Base-by-base conservation (phyloP, 2,888 invertebrate genomes). In the Pachliopta kotzebuea region DNA sequence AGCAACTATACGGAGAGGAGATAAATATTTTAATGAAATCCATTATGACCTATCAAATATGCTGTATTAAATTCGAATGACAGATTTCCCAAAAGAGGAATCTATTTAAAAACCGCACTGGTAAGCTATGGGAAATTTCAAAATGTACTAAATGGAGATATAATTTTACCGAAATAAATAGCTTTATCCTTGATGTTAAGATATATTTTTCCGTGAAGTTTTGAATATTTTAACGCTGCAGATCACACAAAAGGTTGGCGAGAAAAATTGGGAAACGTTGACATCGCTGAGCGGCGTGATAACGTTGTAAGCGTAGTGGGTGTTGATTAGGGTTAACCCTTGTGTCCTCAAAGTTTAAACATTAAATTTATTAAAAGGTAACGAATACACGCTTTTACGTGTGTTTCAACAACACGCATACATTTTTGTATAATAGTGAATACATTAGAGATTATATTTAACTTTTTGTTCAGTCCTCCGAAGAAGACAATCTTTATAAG, bases 221-320 rank as follows among this genome's bases (percentile, higher is more conserved):
- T 8, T 42, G 24, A 20, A 58, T 31, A 52, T 61, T 67, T 67
- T 68, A 70, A 68, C 59, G 68, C 67, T 70, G 69, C 20, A 6
- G 11, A 57, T 60, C 64, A 56, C 29, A 18, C 37, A 54, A 71
- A 67, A 68, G 64, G 73, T 71, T 71, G 74, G 80, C 82, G 84
- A 85, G 86, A 89, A 90, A 90, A 91, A 89, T 85, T 84, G 85
- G 85, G 87, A 86, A 86, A 83, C 78, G 87, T 80, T 87, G 87
- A 87, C 89, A 88, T 83, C 76, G 81, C 86, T 88, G 90, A 91
- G 86, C 88, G 89, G 87, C 90, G 89, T 90, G 90, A 90, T 91
- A 88, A 88, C 87, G 76, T 74, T 85, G 83, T 81, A 84, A 86
- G 84, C 85, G 67, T 84, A 80, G 79, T 86, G 77, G 78, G 72